Percentiles rank a stretch among this genome's conserved stretches.
Evolutionary conservation across 2,113 vertebrate species (phyloP).

Genomic region (Amia ocellicauda): DNA sequence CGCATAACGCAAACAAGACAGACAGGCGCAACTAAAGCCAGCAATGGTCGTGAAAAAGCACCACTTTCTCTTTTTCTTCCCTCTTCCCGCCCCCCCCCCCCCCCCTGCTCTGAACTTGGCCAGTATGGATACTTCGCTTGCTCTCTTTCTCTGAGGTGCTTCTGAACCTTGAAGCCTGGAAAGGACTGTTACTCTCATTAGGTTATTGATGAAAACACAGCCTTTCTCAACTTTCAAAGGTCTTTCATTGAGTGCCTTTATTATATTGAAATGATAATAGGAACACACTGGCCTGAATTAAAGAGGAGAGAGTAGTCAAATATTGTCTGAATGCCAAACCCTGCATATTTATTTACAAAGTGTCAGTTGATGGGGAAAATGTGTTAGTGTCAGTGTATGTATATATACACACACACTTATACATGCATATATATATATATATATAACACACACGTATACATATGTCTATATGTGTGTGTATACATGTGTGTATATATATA

Average conservation of each 20-base stretch:
- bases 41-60: no score
- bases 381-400: neutral
- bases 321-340: neutral
- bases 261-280: neutral
- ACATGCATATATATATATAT: no score
- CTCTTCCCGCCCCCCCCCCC: no score
- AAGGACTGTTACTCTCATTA: conserved; percentile 21
- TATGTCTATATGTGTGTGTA: no score
- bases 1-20: no score
- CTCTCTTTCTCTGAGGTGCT: neutral
- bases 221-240: conserved; percentile 2
- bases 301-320: neutral
- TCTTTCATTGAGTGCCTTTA: conserved; percentile 24
- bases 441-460: no score
- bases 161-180: conserved; percentile 17
- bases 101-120: neutral
- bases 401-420: neutral
- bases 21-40: no score
- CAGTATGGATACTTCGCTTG: neutral
- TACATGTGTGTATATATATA: no score
- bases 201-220: conserved; percentile 16
- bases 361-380: no score
- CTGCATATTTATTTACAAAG: neutral
- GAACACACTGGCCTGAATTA: conserved; percentile 13
- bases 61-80: no score